Evolutionary conservation across 2,113 vertebrate species (phyloP).

Genomic region (Vulpes lagopus): DNA sequence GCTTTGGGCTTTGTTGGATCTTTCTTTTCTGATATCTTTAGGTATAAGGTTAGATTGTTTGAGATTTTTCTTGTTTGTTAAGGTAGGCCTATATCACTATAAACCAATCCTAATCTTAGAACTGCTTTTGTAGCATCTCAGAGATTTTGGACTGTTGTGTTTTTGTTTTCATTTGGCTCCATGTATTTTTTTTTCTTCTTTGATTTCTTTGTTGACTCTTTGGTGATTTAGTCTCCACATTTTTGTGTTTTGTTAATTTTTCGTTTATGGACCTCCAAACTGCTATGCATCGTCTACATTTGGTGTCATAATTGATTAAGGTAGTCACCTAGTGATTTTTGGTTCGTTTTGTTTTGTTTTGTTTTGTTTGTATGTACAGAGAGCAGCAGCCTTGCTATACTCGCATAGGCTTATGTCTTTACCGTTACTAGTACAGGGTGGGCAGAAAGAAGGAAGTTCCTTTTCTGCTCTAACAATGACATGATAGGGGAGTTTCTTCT

Average conservation of each 20-base stretch:
- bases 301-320: not conserved
- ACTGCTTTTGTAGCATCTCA: not conserved
- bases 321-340: not conserved
- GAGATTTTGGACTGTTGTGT: not conserved
- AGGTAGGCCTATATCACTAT: not conserved
- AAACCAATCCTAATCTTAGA: not conserved
- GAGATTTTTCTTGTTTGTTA: not conserved
- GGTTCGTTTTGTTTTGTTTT: not conserved
- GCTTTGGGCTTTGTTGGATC: not conserved
- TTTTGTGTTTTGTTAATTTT: not conserved
- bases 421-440: not conserved
- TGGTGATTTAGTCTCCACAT: not conserved
- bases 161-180: not conserved
- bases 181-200: not conserved
- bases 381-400: not conserved
- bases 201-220: not conserved
- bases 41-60: not conserved
- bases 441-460: not conserved
- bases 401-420: not conserved
- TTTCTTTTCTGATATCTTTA: not conserved
- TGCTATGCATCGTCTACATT: not conserved
- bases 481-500: not conserved
- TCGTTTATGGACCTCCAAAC: not conserved
- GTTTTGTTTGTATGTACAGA: not conserved
- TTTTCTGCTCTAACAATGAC: not conserved